phyloP scores from a whole-genome alignment of 2,888 invertebrate species.

The Mesorhabditis spiculigera region DNA sequence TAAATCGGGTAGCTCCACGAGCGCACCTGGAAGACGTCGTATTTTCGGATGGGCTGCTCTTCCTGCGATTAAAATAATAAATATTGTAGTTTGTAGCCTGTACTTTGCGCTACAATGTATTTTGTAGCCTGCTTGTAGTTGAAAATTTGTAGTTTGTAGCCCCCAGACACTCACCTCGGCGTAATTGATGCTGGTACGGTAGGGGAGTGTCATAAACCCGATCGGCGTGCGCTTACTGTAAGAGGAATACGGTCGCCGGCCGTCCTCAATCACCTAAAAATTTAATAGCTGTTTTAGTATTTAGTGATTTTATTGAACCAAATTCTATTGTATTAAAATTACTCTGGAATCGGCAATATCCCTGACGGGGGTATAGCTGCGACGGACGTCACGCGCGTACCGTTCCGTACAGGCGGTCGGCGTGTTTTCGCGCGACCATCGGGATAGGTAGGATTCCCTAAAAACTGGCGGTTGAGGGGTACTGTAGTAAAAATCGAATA shows the following conservation, averaged over 20 bases:
- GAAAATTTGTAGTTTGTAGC: too few relatives aligned
- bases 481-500: background rate
- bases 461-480: constrained; percentile 7
- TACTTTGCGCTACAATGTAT: background rate
- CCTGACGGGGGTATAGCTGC: constrained; percentile 56
- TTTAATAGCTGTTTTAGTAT: background rate
- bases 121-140: too few relatives aligned
- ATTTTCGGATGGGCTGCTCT: constrained; percentile 51
- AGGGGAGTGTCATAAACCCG: constrained; percentile 50
- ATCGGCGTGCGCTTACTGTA: constrained; percentile 45
- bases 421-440: constrained; percentile 58
- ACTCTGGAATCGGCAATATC: constrained; percentile 33
- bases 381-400: constrained; percentile 44
- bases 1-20: constrained; percentile 58
- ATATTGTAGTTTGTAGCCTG: background rate
- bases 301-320: too few relatives aligned
- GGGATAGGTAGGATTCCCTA: constrained; percentile 51
- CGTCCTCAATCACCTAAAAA: constrained; percentile 14
- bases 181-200: constrained; percentile 50
- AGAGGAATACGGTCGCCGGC: constrained; percentile 14
- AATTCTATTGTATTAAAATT: background rate
- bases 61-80: constrained; percentile 7
- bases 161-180: background rate
- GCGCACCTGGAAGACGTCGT: constrained; percentile 55
- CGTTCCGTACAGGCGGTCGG: constrained; percentile 45